Base-by-base conservation (phyloP, 2,113 vertebrate species). In the Ammodytes marinus region DNA sequence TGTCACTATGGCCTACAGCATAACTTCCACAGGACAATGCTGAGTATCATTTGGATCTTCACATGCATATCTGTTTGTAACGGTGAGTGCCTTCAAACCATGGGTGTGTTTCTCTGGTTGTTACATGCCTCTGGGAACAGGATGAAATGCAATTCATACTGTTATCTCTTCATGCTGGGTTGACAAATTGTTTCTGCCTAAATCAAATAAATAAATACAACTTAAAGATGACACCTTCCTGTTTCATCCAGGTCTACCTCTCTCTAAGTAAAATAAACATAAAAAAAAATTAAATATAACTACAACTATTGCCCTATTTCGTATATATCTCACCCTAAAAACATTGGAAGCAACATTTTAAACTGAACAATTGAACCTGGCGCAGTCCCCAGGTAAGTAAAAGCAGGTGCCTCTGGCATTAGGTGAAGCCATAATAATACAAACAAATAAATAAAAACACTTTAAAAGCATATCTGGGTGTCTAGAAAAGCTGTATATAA, bases 1-100 rank as follows among this genome's bases (percentile, higher is more conserved):
- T 83, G 55, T 71, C 75, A 70, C 52, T 60, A 52, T 65, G 50
- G 57, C 46, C 60, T 19, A 3, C 45, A 46, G 54, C 47, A 71
- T 80, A 59, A 45, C n/a, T 55, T 60, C 52, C 35, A 73, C 42
- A 52, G 12, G 27, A 84, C 47, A 67, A 47, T 11, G 3, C 40
- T 5, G 40, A 52, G 35, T 17, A 37, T 74, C 27, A 60, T 12
- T 50, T 57, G 45, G 37, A 59, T 66, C 45, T 69, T 52, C 17
- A 4, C n/a, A 10, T 64, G 40, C 14, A 17, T 11, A 39, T 14
- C 9, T 45, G 17, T 55, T 37, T 69, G 55, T 27, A 63, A n/a
- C 5, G 5, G n/a, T 37, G n/a, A 14, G 14, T 4, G 54, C n/a
- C 13, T 70, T 15, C 57, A 71, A 55, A 40, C 13, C 53, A 35